Evolutionary conservation across 2,113 vertebrate genomes (phyloP).

Genomic region (Sciurus niger): DNA sequence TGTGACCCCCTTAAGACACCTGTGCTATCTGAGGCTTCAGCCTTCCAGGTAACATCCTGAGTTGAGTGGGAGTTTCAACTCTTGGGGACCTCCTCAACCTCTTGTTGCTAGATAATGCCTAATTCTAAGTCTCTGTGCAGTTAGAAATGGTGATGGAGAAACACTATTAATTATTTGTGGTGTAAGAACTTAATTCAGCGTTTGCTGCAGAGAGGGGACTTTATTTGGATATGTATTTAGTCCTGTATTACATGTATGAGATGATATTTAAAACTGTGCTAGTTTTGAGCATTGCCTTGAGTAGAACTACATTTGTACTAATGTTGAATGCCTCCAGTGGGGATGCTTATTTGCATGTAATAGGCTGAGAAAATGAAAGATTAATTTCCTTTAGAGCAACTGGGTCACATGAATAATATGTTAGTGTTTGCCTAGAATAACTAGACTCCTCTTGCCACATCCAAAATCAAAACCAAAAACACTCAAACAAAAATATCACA

Average conservation of each 20-base stretch:
- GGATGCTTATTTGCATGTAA: background rate
- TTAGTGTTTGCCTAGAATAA: constrained; percentile 4
- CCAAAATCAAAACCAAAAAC: constrained; percentile 11
- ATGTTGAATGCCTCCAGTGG: background rate
- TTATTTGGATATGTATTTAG: background rate
- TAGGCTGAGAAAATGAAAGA: background rate
- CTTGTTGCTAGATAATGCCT: background rate
- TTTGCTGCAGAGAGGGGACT: constrained; percentile 26
- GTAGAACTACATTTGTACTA: background rate
- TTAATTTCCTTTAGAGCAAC: constrained; percentile 34
- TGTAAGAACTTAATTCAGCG: background rate
- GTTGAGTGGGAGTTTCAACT: background rate
- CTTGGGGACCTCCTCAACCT: background rate
- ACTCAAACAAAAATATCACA: background rate
- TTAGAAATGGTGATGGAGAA: background rate
- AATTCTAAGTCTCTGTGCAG: background rate
- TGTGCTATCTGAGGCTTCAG: background rate
- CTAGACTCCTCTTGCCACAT: background rate
- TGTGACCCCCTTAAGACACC: background rate
- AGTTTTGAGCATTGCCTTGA: background rate
- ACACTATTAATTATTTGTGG: background rate
- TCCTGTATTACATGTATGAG: background rate
- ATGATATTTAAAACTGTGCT: background rate
- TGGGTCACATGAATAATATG: background rate
- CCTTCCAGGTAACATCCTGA: background rate